Conservation (phyloP, 2,113 vertebrate species). For the Arvicanthis niloticus region DNA sequence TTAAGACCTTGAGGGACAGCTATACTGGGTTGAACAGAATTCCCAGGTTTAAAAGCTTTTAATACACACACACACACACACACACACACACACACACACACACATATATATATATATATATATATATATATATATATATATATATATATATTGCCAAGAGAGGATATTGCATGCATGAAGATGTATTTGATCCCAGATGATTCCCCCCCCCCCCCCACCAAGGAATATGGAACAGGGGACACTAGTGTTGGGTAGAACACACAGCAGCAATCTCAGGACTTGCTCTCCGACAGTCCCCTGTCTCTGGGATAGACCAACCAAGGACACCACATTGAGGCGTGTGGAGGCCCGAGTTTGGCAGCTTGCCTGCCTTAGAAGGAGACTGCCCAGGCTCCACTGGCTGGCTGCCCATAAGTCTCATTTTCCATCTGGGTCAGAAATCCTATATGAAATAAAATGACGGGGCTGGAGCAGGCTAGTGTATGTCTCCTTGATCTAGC, state of each 20-base stretch:
- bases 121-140: no score
- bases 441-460: conserved; percentile 22
- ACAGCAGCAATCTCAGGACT: not conserved
- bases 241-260: not conserved
- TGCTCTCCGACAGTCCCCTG: not conserved
- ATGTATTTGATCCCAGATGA: not conserved
- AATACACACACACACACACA: no score
- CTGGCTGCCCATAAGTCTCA: conserved; percentile 54
- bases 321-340: not conserved
- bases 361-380: conserved; percentile 23
- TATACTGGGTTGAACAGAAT: not conserved
- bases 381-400: not conserved
- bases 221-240: not conserved
- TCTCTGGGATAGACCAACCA: not conserved
- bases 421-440: conserved; percentile 61
- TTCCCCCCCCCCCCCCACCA: not conserved
- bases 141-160: not conserved
- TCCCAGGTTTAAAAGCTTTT: conserved; percentile 27
- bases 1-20: not conserved
- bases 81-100: no score
- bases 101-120: no score
- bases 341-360: not conserved
- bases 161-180: not conserved
- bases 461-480: not conserved
- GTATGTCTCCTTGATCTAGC: not conserved